Conservation (phyloP, 2,888 invertebrate genomes). For the Lumbricus terrestris region DNA sequence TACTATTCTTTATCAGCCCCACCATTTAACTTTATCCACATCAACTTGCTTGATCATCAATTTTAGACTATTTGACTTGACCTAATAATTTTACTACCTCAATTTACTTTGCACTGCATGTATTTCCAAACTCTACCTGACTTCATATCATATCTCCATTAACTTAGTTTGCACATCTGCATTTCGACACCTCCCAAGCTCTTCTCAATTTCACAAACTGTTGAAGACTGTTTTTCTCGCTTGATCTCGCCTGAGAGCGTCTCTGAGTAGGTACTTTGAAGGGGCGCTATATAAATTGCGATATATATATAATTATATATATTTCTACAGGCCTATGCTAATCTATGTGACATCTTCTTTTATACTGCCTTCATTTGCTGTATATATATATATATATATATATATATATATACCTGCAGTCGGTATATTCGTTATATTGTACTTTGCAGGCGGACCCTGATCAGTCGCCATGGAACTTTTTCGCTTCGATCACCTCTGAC, state of each 20-base stretch:
- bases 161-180: too few species aligned
- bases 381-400: too few species aligned
- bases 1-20: too few species aligned
- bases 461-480: conserved; percentile 18
- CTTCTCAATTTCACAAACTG: too few species aligned
- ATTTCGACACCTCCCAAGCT: too few species aligned
- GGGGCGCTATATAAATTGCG: too few species aligned
- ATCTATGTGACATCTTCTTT: background rate
- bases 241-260: too few species aligned
- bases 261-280: too few species aligned
- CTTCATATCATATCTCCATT: background rate
- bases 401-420: background rate
- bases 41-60: background rate
- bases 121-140: background rate
- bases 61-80: background rate
- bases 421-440: background rate
- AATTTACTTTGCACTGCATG: background rate
- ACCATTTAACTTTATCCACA: background rate
- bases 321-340: too few species aligned
- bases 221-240: too few species aligned
- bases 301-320: too few species aligned
- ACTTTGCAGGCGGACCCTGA: background rate
- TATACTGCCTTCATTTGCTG: background rate
- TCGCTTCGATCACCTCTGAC: conserved; percentile 17
- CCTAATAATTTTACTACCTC: background rate